Evolutionary conservation across 2,797 vertebrate species (phyloP).

Genomic region (Chelonia mydas): DNA sequence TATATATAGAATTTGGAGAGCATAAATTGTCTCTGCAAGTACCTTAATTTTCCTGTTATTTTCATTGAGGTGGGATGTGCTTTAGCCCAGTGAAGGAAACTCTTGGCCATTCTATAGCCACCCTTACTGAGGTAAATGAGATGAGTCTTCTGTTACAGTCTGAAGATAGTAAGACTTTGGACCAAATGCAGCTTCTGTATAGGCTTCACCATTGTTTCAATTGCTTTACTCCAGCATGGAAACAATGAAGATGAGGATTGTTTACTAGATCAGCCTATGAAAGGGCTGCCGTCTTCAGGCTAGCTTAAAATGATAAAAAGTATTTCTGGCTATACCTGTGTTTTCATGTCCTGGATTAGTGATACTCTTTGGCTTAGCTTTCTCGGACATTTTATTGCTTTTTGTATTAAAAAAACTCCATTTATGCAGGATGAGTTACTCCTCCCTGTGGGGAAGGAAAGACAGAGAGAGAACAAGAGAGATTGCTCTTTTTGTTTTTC

Average conservation of each 20-base stretch:
- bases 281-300: no score
- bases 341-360: not conserved
- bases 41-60: not conserved
- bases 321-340: not conserved
- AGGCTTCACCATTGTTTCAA: not conserved
- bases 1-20: not conserved
- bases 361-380: not conserved
- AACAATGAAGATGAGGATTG: not conserved
- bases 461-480: not conserved
- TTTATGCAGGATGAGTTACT: accelerated
- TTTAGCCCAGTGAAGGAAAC: not conserved
- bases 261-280: not conserved
- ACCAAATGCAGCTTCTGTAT: not conserved
- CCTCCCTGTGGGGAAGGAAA: not conserved
- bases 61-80: not conserved
- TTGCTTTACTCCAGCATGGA: not conserved
- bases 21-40: not conserved
- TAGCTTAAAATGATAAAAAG: no score
- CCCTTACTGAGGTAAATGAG: not conserved
- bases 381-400: not conserved
- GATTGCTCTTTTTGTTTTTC: accelerated
- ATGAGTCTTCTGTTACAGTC: not conserved
- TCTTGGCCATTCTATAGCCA: not conserved
- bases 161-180: not conserved
- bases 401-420: accelerated